Percentiles rank a stretch among this genome's conserved stretches.
These are phyloP conservation scores for Acropternis orthonyx DNA, from an alignment of 2,797 vertebrate genomes.

Conservation along the genomic window DNA sequence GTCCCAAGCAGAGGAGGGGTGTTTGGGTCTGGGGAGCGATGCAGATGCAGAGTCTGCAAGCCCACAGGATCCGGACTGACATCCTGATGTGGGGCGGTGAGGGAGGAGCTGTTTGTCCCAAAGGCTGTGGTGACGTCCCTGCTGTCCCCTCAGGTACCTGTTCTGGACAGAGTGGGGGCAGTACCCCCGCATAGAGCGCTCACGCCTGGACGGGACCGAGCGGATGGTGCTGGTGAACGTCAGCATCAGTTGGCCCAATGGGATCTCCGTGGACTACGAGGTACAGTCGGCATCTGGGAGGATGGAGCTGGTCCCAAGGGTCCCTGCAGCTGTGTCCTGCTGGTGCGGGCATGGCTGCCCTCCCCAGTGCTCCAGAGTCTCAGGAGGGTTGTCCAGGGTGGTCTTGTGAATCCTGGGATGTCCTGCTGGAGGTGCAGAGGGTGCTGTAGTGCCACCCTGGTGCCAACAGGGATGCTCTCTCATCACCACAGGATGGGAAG, in stretches of 20 bases:
- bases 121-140: neutral
- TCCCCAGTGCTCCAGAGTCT: neutral
- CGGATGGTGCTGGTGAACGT: slow-evolving; percentile 89
- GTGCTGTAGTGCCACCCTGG: accelerated
- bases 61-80: neutral
- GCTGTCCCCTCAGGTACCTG: slow-evolving; percentile 82
- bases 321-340: neutral
- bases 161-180: slow-evolving; percentile 99
- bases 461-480: neutral
- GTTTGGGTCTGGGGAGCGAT: neutral
- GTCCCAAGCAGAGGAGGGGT: neutral
- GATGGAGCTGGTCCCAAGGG: accelerated
- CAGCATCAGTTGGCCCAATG: slow-evolving; percentile 98
- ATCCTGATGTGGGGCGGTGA: accelerated
- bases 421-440: neutral
- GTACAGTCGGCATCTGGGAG: slow-evolving; percentile 53
- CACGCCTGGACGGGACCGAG: slow-evolving; percentile 88
- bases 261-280: slow-evolving; percentile 95
- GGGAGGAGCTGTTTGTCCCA: neutral
- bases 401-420: neutral
- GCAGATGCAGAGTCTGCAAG: neutral
- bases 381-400: neutral
- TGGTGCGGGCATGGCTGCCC: neutral
- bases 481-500: slow-evolving; percentile 80
- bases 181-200: slow-evolving; percentile 94